Evolutionary conservation across 2,888 invertebrate species (phyloP), one percentile per base, ranked within the genome.

Genomic region (Diachrysia chrysitis): DNA sequence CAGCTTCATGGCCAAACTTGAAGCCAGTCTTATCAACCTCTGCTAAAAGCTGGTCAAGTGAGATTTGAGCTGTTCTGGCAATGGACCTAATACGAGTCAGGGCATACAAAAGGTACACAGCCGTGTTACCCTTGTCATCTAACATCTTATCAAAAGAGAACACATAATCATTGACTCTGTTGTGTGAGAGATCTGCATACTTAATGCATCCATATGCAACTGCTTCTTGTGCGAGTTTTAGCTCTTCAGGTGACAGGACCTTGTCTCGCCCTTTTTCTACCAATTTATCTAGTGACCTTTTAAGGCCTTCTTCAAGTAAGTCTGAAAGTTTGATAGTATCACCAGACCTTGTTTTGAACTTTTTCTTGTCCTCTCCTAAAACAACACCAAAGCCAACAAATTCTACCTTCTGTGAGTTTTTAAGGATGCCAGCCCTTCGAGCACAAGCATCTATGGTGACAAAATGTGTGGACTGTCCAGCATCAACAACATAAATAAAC

Each of bases 141-240:
- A 99, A 95, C 99, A 99, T 99, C 96, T 99, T 99, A 87, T 99
- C 99, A 92, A 99, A 99, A 0, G 99, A 99, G 93, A 99, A 99
- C 1, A 99, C 97, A 89, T 99, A 99, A 88, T 99, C 99, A 89
- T 98, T 98, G 66, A 96, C 97, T 71, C 99, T 96, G 90, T 99
- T 99, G 86, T 99, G 99, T 16, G 98, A 98, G 58, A 99, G 96
- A 95, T 99, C 99, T 5, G 99, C 98, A 91, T 99, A 99, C 90
- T 99, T 99, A 66, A 99, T 99, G 89, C 99, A 99, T 5, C 99
- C 99, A 90, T 99, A 99, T 0, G 99, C 99, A 0, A 99, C 97
- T 0, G 99, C 97, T 93, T 98, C 97, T 91, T 98, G 98, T 0
- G 99, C 99, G 58, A 95, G 92, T 83, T 96, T 96, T 37, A 99